Conservation (phyloP, 2,113 vertebrate species). For the Nipponia nippon region DNA sequence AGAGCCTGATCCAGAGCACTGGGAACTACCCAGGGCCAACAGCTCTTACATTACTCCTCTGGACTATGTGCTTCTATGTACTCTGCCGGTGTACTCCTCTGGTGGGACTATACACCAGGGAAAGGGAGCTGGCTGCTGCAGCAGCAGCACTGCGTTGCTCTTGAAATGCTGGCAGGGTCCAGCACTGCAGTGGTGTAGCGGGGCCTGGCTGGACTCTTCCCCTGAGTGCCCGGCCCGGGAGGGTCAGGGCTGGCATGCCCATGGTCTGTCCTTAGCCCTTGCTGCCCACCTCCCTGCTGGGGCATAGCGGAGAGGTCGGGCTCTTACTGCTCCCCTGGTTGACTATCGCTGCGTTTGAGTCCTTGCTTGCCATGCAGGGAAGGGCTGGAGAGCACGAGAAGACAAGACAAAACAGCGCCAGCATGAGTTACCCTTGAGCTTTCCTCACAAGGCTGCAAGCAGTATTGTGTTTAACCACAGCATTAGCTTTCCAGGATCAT, state of each 20-base stretch:
- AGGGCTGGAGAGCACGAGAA: not conserved
- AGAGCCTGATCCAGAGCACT: not conserved
- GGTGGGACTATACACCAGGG: not conserved
- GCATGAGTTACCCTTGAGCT: not conserved
- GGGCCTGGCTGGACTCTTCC: not conserved
- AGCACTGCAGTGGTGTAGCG: rapidly evolving
- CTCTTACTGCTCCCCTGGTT: not conserved
- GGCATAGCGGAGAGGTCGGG: not conserved
- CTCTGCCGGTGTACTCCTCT: not conserved
- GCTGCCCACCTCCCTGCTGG: not conserved
- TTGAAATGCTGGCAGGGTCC: not conserved
- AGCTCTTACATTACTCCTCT: not conserved
- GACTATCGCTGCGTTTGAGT: not conserved
- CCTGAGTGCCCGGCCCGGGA: not conserved
- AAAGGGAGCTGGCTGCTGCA: not conserved
- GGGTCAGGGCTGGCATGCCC: not conserved
- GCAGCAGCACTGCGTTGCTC: rapidly evolving
- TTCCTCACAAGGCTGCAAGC: not conserved
- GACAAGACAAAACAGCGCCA: not conserved
- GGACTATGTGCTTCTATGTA: not conserved
- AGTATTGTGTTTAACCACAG: not conserved
- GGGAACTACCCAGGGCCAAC: not conserved
- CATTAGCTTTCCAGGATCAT: constrained; percentile 52
- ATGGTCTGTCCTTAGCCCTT: not conserved
- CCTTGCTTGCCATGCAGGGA: not conserved